phyloP scores from a whole-genome alignment of 2,888 invertebrate genomes.

The Spisula solida region DNA sequence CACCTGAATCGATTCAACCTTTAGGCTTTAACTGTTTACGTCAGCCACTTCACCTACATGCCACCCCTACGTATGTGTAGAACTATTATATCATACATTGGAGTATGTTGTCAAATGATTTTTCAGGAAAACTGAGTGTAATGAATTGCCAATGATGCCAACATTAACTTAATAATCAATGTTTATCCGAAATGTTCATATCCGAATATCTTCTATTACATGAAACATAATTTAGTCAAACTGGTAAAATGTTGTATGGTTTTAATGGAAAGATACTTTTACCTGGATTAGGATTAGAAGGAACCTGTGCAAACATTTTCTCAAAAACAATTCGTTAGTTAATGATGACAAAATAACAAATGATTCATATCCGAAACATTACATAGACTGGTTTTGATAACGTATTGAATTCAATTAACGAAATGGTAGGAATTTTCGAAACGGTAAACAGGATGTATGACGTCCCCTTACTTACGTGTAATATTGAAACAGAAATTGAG shows the following conservation, averaged over 20 bases:
- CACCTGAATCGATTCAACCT: no score
- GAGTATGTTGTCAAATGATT: no score
- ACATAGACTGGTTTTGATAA: not conserved
- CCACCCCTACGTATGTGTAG: no score
- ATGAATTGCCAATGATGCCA: no score
- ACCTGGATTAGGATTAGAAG: slow-evolving; percentile 68
- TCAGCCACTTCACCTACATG: no score
- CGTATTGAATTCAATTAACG: not conserved
- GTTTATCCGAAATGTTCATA: not conserved
- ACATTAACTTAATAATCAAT: not conserved
- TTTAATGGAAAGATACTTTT: not conserved
- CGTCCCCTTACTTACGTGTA: no score
- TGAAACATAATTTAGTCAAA: not conserved
- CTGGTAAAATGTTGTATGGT: not conserved
- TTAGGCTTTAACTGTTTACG: no score
- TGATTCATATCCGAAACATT: not conserved
- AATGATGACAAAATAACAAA: slow-evolving; percentile 2
- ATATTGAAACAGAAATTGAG: no score
- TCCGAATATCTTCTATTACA: not conserved
- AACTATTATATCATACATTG: no score
- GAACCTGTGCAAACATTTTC: slow-evolving; percentile 81
- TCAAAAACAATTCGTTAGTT: not conserved
- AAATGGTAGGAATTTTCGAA: not conserved
- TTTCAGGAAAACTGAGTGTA: no score
- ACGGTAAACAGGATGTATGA: not conserved